Percentiles rank a stretch among this genome's conserved stretches.
Evolutionary conservation across 2,888 invertebrate species (phyloP).

Genomic region (Drepana falcataria): DNA sequence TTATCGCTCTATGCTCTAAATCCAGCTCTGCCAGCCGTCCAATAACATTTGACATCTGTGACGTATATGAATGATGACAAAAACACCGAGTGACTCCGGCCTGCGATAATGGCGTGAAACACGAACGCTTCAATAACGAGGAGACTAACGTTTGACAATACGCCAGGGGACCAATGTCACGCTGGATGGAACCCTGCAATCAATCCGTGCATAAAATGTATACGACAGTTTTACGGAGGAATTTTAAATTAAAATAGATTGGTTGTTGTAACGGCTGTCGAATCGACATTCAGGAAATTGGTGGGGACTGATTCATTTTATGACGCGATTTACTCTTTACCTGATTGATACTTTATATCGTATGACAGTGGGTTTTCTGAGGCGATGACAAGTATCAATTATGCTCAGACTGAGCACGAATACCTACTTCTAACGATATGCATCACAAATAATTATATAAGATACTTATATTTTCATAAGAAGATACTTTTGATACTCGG

Average conservation of each 20-base stretch:
- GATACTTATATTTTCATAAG: no score
- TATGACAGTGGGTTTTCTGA: no score
- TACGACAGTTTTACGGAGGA: neutral
- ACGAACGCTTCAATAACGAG: slow-evolving; percentile 2
- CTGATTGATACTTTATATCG: neutral
- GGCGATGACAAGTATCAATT: no score
- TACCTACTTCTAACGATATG: no score
- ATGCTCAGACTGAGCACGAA: no score
- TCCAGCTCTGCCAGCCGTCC: neutral
- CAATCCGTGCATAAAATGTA: neutral
- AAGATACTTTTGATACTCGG: no score
- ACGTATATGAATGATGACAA: neutral
- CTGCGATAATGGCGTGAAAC: slow-evolving; percentile 1
- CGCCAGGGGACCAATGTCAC: neutral
- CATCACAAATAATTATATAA: no score
- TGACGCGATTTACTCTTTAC: neutral
- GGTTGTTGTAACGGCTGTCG: neutral
- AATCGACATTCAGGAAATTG: neutral
- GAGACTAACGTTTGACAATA: neutral
- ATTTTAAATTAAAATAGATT: neutral
- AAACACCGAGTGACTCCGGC: neutral
- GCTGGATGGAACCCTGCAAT: neutral
- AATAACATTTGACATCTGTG: neutral
- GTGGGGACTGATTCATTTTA: neutral
- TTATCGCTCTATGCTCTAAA: neutral